Conservation (phyloP, 2,113 vertebrate species). For the Dromas ardeola region DNA sequence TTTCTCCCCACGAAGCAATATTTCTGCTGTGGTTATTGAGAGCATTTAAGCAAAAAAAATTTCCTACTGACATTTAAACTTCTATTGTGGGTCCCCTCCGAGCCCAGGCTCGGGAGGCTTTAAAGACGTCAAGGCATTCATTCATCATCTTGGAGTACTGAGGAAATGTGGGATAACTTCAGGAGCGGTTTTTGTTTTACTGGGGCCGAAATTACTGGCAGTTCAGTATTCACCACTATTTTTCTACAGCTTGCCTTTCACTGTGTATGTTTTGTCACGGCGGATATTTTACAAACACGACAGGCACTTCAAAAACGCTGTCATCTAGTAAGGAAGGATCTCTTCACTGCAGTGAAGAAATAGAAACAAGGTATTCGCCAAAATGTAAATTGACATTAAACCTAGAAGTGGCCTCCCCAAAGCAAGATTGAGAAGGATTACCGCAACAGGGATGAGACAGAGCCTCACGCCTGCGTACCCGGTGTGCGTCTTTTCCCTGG, state of each 20-base stretch:
- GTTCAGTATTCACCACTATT: neutral
- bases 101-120: neutral
- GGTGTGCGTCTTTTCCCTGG: neutral
- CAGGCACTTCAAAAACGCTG: neutral
- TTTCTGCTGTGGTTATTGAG: neutral
- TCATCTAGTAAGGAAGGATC: neutral
- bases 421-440: neutral
- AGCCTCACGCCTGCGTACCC: neutral
- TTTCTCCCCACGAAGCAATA: neutral
- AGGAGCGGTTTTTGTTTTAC: neutral
- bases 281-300: neutral
- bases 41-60: neutral
- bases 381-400: slow-evolving; percentile 35
- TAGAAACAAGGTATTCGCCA: neutral
- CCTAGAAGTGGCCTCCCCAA: neutral
- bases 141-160: neutral
- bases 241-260: neutral
- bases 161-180: neutral
- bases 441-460: neutral
- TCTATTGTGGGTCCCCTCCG: neutral
- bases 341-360: neutral
- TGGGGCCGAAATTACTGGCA: neutral
- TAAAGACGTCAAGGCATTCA: neutral
- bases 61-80: neutral
- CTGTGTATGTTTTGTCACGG: neutral